Evolutionary conservation across 1,140 invertebrate genomes (phyloP), one percentile per base, ranked within the genome.

Genomic region (Camponotus floridanus): DNA sequence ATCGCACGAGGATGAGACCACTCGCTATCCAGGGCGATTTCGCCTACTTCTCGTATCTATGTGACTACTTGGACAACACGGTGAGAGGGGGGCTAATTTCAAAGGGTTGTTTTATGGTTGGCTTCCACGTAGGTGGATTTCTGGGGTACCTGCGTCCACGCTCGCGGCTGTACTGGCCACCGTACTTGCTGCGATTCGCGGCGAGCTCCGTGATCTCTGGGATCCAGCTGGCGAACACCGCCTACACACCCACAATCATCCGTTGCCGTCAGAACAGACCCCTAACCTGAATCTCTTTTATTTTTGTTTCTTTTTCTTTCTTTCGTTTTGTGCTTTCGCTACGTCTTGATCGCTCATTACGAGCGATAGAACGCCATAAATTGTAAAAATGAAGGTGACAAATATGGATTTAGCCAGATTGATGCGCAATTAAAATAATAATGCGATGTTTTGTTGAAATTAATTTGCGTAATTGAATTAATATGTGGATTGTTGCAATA

Each of bases 151-250:
- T 98, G 98, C 98, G 98, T 97, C 98, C 98, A 96, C 98, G 97
- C 97, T 99, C 98, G 97, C 98, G 98, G 97, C 98, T 99, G 97
- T 98, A 99, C 96, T 98, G 97, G 96, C 98, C 98, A 96, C 98
- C 98, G 97, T 99, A 99, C 97, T 99, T 99, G 97, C 98, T 97
- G 95, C 98, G 97, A 96, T 98, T 98, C 95, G 98, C 98, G 96
- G 99, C 98, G 96, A 99, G 98, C 96, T 99, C 98, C 95, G 98
- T 98, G 96, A 99, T 99, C 97, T 99, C 99, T 95, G 99, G 99
- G 96, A 99, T 99, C 98, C 98, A 99, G 97, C 98, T 99, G 96
- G 98, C 98, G 97, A 99, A 99, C 97, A 99, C 98, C 96, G 98
- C 98, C 98, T 98, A 98, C 94, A 96, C 96, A 96, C 95, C 94